Base-by-base conservation (phyloP, 2,888 invertebrate genomes). In the Fragum sueziense region DNA sequence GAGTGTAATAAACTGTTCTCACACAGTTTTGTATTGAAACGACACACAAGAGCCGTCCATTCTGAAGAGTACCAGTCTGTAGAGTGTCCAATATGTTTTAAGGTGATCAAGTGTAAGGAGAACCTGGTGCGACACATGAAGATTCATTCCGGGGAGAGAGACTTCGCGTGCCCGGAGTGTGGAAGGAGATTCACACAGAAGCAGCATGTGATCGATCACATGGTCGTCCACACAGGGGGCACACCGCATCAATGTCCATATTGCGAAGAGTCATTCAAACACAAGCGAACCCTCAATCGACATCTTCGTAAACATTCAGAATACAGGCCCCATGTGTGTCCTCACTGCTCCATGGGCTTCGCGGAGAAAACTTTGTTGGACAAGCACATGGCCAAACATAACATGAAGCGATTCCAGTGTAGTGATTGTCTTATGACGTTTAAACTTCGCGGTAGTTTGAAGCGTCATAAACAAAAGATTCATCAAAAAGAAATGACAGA, bases 1-100 rank as follows among this genome's bases (percentile, higher is more conserved):
- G 79, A 77, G 65, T 82, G 82, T 47, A 51, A 41, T 6, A 82
- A 79, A 59, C 34, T 47, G 0, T 82, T 82, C 51, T 75, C 77
- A 17, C 73, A 67, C 27, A 70, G 72, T 51, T 74, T 79, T 47
- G 70, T 75, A 9, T 33, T 82, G 27, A 82, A 77, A 51, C 67
- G 75, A 25, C 82, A 82, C 57, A 71, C 74, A 0, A 47, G 77
- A 14, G 73, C 76, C 22, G 74, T 82, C 2, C 82, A 82, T 47
- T 76, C 74, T n/a, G 54, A 68, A 0, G 79, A 79, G 27, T 70
- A 62, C 0, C 72, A 70, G 17, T 72, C 77, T 2, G 68, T 41
- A n/a, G 52, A 74, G 22, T 82, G 82, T 20, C 67, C 71, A 22
- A 54, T 77, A 11, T 82, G 82, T 67, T 72, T 70, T 20, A 82